phyloP scores from a whole-genome alignment of 2,797 vertebrate genomes.

The Meriones psammophilus region DNA sequence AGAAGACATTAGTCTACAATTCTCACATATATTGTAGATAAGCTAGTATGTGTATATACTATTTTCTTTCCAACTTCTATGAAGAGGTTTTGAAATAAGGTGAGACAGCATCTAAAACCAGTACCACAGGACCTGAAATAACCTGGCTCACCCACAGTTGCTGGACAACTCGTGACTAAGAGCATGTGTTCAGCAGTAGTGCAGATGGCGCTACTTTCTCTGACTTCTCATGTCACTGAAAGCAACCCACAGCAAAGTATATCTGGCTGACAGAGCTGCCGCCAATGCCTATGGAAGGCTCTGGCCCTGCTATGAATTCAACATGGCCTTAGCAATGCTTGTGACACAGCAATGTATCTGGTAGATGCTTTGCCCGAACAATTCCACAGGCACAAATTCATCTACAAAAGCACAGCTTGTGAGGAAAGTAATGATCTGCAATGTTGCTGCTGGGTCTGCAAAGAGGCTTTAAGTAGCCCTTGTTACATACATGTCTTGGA shows the following conservation, averaged over 20 bases:
- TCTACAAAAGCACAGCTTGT: not conserved
- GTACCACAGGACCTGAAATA: not conserved
- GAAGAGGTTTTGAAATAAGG: conserved; percentile 32
- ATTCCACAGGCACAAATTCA: not conserved
- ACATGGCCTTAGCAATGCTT: not conserved
- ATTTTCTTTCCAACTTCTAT: not conserved
- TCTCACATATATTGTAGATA: not conserved
- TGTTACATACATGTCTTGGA: not conserved
- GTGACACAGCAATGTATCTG: not conserved
- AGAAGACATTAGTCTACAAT: not conserved
- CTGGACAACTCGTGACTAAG: not conserved
- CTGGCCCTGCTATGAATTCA: not conserved
- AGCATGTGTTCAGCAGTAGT: not conserved
- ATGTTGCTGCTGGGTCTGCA: not conserved
- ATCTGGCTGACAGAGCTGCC: not conserved
- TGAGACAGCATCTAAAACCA: not conserved
- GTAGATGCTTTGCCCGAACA: not conserved
- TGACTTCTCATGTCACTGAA: not conserved
- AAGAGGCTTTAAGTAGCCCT: not conserved
- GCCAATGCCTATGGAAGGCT: not conserved
- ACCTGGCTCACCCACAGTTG: not conserved
- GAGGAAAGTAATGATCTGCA: not conserved
- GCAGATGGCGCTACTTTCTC: not conserved
- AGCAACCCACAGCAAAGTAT: not conserved
- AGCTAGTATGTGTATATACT: not conserved